phyloP scores from a whole-genome alignment of 2,888 invertebrate species.

The Conistra vaccinii region DNA sequence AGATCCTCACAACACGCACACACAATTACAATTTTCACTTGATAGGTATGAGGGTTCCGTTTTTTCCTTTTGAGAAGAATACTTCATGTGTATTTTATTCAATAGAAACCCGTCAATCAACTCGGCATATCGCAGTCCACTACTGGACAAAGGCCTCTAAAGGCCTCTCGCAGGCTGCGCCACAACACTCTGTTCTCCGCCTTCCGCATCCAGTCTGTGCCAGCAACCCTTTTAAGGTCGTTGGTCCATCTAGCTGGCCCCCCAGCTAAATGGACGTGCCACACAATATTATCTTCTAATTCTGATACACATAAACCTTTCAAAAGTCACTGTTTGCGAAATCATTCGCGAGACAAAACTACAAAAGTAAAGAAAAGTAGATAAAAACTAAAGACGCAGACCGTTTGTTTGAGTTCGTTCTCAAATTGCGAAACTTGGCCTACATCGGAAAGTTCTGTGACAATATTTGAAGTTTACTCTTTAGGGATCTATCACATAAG shows the following conservation, averaged over 20 bases:
- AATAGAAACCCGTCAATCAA: neutral
- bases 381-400: slow-evolving; percentile 48
- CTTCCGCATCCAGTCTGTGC: too few relatives aligned
- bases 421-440: slow-evolving; percentile 60
- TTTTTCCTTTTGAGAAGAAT: too few relatives aligned
- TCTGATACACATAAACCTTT: neutral
- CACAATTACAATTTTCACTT: too few relatives aligned
- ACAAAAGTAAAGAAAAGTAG: slow-evolving; percentile 43
- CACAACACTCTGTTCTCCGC: too few relatives aligned
- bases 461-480: slow-evolving; percentile 59
- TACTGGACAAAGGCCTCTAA: too few relatives aligned
- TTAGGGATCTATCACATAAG: slow-evolving; percentile 34
- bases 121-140: too few relatives aligned
- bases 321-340: slow-evolving; percentile 19
- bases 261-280: too few relatives aligned
- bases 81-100: neutral
- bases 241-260: too few relatives aligned
- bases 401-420: slow-evolving; percentile 54
- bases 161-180: too few relatives aligned
- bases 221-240: too few relatives aligned
- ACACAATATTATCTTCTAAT: neutral
- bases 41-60: too few relatives aligned
- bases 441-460: slow-evolving; percentile 54
- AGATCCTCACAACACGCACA: too few relatives aligned
- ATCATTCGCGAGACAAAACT: slow-evolving; percentile 21